Percentiles rank a stretch among this genome's conserved stretches.
Conservation (phyloP, 2,113 vertebrate genomes). For the Nannobrachium achirus region DNA sequence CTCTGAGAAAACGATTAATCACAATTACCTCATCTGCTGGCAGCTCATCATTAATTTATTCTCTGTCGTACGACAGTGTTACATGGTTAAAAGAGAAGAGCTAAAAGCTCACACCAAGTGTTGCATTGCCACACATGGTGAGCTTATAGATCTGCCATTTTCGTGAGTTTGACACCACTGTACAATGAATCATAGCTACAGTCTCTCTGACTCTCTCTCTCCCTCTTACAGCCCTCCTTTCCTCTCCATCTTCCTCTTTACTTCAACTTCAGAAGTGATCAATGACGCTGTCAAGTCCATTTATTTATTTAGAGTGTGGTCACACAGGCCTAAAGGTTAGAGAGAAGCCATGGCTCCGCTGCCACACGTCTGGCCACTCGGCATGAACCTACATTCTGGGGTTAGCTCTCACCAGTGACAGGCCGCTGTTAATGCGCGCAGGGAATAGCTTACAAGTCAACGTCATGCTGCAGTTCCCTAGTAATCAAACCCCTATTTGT, state of each 20-base stretch:
- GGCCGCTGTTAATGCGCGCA: constrained; percentile 39
- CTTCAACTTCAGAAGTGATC: constrained; percentile 69
- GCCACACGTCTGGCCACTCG: constrained; percentile 44
- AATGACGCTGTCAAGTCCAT: constrained; percentile 68
- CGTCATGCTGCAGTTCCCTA: constrained; percentile 28
- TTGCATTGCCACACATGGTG: no score
- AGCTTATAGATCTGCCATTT: no score
- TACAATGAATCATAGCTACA: no score
- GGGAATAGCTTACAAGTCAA: constrained; percentile 20
- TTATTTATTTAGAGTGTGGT: constrained; percentile 71
- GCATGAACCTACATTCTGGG: constrained; percentile 47
- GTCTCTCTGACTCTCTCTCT: constrained; percentile 28
- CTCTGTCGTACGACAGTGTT: no score
- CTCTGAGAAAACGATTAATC: constrained; percentile 80
- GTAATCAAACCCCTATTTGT: constrained; percentile 54
- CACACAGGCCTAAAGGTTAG: constrained; percentile 50
- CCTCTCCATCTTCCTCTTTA: constrained; percentile 39
- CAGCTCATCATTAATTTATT: constrained; percentile 18
- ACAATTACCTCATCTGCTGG: constrained; percentile 72
- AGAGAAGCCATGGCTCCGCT: constrained; percentile 50
- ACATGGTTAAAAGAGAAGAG: no score
- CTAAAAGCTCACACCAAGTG: no score
- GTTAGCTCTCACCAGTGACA: constrained; percentile 57
- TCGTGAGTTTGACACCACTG: no score
- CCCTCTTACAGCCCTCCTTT: constrained; percentile 41